These are phyloP conservation scores for Cinclus mexicanus DNA, from an alignment of 2,113 vertebrate species.

Conservation along the genomic window DNA sequence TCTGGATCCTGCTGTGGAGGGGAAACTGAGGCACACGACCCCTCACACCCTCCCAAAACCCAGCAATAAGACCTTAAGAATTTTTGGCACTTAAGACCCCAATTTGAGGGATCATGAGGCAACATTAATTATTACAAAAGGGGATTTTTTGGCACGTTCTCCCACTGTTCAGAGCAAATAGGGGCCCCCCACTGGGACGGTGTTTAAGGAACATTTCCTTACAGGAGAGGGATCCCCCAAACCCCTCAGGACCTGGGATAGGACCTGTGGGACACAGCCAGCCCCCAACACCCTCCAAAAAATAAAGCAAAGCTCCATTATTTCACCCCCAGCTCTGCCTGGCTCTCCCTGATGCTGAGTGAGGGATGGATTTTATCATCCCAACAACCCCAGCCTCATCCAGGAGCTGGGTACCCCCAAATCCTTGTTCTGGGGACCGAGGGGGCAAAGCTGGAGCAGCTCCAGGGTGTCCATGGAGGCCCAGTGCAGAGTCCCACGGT, in stretches of 20 bases:
- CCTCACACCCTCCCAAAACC: not conserved
- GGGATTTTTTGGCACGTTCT: not conserved
- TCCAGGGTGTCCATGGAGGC: accelerated
- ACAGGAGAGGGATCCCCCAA: not conserved
- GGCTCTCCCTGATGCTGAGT: accelerated
- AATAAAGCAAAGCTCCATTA: not conserved
- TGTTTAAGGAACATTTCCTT: not conserved
- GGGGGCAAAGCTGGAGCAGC: not conserved
- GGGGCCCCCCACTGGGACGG: not conserved
- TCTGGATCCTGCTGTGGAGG: not conserved
- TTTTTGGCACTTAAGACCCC: not conserved
- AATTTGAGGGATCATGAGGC: no score
- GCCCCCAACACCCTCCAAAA: not conserved
- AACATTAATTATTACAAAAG: not conserved
- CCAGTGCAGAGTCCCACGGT: accelerated
- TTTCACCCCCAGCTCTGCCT: not conserved
- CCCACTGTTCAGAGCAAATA: not conserved
- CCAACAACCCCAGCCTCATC: accelerated
- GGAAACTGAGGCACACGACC: not conserved
- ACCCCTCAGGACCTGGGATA: no score
- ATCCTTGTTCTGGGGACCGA: accelerated
- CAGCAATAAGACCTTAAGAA: accelerated
- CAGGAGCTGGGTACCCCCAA: not conserved
- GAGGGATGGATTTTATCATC: not conserved
- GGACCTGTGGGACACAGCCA: not conserved